Conservation (phyloP, 2,888 invertebrate species). For the Penaeus monodon region DNA sequence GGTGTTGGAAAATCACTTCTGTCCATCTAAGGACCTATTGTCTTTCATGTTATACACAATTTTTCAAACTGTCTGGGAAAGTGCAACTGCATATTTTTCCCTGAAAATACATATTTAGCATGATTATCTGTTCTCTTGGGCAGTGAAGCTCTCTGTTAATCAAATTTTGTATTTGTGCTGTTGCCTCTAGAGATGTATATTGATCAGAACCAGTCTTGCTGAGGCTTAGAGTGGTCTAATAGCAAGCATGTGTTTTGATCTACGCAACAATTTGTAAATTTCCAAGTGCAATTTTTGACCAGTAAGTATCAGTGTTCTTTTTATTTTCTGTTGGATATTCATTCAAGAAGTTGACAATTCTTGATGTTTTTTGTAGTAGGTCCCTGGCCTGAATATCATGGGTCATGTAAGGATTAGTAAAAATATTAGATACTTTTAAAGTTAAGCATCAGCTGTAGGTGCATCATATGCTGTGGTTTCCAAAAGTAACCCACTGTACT, state of each 20-base stretch:
- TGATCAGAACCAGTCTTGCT: constrained; percentile 16
- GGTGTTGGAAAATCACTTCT: constrained; percentile 56
- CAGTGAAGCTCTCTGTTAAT: constrained; percentile 52
- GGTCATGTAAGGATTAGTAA: constrained; percentile 12
- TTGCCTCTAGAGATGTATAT: constrained; percentile 34
- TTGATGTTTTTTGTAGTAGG: constrained; percentile 46
- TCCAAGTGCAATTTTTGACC: constrained; percentile 57
- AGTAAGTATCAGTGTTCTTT: constrained; percentile 41
- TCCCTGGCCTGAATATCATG: constrained; percentile 20
- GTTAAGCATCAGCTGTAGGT: constrained; percentile 6
- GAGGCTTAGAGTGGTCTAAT: constrained; percentile 10
- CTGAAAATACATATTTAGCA: constrained; percentile 34
- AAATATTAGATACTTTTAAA: constrained; percentile 8
- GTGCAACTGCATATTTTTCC: constrained; percentile 34
- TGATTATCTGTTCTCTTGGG: constrained; percentile 36
- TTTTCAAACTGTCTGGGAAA: constrained; percentile 41
- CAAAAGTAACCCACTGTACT: not conserved
- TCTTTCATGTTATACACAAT: constrained; percentile 51
- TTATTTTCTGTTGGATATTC: constrained; percentile 12
- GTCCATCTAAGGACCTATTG: constrained; percentile 57
- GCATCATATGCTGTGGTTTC: too few relatives aligned
- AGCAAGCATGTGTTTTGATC: constrained; percentile 40
- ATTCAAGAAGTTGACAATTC: constrained; percentile 36
- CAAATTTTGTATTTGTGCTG: constrained; percentile 52
- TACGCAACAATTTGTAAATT: constrained; percentile 61